Evolutionary conservation across 1,140 invertebrate species (phyloP).

Genomic region (Drosophila jambulina): DNA sequence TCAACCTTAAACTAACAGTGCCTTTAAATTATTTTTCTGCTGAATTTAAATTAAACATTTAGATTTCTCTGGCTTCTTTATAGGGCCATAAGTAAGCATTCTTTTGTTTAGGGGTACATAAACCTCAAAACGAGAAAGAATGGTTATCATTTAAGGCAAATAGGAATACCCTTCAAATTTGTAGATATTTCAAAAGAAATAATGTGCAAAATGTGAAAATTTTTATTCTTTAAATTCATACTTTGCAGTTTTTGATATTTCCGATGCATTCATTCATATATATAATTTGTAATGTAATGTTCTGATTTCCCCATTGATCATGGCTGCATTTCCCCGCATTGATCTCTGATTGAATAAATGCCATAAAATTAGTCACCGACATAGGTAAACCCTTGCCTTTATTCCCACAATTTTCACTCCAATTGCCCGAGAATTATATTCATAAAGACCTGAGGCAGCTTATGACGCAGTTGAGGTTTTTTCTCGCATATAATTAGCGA

Average conservation of each 20-base stretch:
- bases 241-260: background rate
- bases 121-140: background rate
- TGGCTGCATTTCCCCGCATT: background rate
- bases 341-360: background rate
- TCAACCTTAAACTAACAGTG: background rate
- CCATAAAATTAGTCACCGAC: background rate
- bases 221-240: background rate
- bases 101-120: background rate
- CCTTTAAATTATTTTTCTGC: constrained; percentile 7
- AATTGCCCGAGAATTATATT: constrained; percentile 1
- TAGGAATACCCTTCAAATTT: background rate
- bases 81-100: constrained; percentile 25
- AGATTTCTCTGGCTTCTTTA: constrained; percentile 20
- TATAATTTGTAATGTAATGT: background rate
- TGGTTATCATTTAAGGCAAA: no score
- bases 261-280: background rate
- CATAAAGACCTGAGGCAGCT: background rate
- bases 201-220: background rate
- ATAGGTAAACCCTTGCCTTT: background rate
- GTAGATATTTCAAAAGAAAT: background rate
- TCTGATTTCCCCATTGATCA: constrained; percentile 26
- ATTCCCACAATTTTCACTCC: constrained; percentile 6
- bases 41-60: constrained; percentile 6
- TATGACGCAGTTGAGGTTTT: constrained; percentile 38
- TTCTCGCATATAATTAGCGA: constrained; percentile 37